A percentile compares a stretch with the other conserved stretches of the same genome.
phyloP scores from a whole-genome alignment of 2,113 vertebrate species.

The Xiphophorus hellerii region DNA sequence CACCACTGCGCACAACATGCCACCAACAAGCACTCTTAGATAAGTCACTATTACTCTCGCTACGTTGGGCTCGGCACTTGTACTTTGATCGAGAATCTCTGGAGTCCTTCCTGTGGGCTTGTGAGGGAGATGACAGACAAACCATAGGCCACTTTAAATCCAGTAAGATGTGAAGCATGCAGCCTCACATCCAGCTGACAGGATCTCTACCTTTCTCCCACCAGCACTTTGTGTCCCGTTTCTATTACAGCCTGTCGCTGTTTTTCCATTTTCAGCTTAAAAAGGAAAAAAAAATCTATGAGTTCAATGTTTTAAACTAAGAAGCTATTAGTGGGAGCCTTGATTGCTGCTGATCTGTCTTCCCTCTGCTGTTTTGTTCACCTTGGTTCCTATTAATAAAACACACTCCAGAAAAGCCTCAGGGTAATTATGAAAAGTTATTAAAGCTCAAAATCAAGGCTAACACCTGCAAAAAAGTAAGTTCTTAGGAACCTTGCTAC shows the following conservation, averaged over 20 bases:
- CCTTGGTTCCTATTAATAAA: constrained; percentile 58
- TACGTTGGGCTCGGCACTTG: constrained; percentile 53
- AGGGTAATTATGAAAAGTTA: constrained; percentile 65
- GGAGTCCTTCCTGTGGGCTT: constrained; percentile 1
- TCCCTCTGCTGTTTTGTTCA: constrained; percentile 43
- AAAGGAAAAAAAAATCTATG: neutral
- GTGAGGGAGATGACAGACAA: constrained; percentile 22
- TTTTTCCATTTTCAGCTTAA: constrained; percentile 46
- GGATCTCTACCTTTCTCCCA: constrained; percentile 32
- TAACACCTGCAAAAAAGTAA: constrained; percentile 29
- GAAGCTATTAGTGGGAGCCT: constrained; percentile 8
- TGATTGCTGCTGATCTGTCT: constrained; percentile 30
- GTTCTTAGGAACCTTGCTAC: constrained; percentile 54
- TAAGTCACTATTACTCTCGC: constrained; percentile 55
- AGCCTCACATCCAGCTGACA: constrained; percentile 46
- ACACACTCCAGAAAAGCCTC: constrained; percentile 40
- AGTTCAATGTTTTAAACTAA: constrained; percentile 27
- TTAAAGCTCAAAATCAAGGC: constrained; percentile 42
- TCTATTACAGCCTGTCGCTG: constrained; percentile 38
- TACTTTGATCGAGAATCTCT: constrained; percentile 37
- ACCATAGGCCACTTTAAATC: constrained; percentile 57
- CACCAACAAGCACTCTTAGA: constrained; percentile 51
- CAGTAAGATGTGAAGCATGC: constrained; percentile 42
- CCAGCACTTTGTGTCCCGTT: constrained; percentile 18
- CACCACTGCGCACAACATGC: constrained; percentile 23